A percentile compares a stretch with the other conserved stretches of the same genome.
These are phyloP conservation scores for Hetaerina titia DNA, from an alignment of 2,888 invertebrate genomes.

Conservation along the genomic window DNA sequence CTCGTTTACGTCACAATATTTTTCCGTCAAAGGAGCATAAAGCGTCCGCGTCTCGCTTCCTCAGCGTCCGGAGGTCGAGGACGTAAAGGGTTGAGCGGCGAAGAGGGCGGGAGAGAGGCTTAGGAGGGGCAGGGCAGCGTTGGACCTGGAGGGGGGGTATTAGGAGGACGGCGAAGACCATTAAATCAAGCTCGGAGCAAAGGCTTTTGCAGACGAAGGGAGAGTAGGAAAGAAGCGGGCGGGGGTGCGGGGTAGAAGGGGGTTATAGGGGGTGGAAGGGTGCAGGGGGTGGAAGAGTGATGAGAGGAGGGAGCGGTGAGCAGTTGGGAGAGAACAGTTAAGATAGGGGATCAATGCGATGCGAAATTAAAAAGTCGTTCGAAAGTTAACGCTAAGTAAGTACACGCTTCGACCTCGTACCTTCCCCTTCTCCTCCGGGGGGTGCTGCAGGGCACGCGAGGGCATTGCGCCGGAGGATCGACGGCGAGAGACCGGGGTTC, in stretches of 20 bases:
- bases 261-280: not conserved
- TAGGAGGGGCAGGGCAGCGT: not conserved
- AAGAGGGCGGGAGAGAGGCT: not conserved
- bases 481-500: too few relatives aligned
- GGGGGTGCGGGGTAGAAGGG: not conserved
- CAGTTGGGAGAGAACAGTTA: not conserved
- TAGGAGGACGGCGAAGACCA: not conserved
- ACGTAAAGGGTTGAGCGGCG: too few relatives aligned
- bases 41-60: not conserved
- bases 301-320: not conserved
- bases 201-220: not conserved
- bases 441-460: too few relatives aligned
- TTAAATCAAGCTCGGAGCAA: slow-evolving; percentile 1
- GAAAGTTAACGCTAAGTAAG: too few relatives aligned
- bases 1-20: not conserved
- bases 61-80: not conserved
- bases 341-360: not conserved
- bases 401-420: too few relatives aligned
- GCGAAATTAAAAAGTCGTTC: too few relatives aligned
- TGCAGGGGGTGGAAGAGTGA: not conserved
- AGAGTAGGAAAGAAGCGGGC: not conserved
- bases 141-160: not conserved
- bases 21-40: not conserved
- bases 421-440: too few relatives aligned
- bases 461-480: too few relatives aligned